phyloP scores from a whole-genome alignment of 2,888 invertebrate species.

The Pterostichus madidus region DNA sequence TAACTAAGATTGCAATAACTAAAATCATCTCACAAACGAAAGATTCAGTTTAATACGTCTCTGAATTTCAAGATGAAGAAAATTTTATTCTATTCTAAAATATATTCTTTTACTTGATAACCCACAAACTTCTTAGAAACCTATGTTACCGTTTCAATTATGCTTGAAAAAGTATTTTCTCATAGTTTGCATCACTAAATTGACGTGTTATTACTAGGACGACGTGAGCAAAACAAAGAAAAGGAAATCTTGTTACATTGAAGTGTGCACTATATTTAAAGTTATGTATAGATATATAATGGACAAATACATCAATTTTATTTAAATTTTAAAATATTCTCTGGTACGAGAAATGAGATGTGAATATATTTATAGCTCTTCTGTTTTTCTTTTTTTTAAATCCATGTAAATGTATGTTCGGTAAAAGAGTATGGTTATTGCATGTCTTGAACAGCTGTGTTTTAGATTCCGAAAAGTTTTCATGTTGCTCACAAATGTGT shows the following conservation, averaged over 20 bases:
- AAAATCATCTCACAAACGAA: no score
- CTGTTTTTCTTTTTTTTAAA: no score
- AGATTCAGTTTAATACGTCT: no score
- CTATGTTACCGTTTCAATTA: no score
- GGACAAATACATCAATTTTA: constrained; percentile 26
- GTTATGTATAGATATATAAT: constrained; percentile 24
- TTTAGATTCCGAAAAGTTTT: constrained; percentile 21
- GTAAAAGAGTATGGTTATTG: neutral
- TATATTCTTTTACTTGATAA: no score
- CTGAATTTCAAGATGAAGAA: no score
- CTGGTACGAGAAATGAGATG: constrained; percentile 19
- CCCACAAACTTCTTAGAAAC: no score
- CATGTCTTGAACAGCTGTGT: constrained; percentile 24
- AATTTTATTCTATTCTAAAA: no score
- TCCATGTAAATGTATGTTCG: constrained; percentile 46
- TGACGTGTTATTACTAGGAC: neutral
- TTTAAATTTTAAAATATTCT: constrained; percentile 44
- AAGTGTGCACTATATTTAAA: constrained; percentile 23
- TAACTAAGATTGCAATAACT: no score
- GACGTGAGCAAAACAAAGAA: neutral
- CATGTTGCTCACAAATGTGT: constrained; percentile 36
- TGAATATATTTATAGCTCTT: no score
- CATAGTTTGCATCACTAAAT: no score
- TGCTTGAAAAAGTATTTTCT: no score
- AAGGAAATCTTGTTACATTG: constrained; percentile 1